Percentiles rank a stretch among this genome's conserved stretches.
Evolutionary conservation across 2,888 invertebrate genomes (phyloP).

Genomic region (Caenorhabditis auriculariae): DNA sequence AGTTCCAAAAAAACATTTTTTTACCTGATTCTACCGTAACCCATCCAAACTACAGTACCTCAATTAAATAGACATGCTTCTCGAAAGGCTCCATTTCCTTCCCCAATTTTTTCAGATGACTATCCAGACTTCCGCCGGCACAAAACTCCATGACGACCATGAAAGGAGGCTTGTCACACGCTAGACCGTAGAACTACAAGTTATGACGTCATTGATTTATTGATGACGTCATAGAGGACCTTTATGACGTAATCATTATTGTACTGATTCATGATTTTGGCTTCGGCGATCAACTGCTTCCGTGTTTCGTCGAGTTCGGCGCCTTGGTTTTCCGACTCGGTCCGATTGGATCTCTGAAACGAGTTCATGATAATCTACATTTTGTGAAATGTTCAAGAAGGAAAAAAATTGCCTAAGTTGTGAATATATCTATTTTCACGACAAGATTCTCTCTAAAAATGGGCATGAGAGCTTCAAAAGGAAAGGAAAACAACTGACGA

Average conservation of each 20-base stretch:
- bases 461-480: no score
- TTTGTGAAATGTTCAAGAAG: no score
- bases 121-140: slow-evolving; percentile 38
- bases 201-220: background rate
- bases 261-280: slow-evolving; percentile 33
- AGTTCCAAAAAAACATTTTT: no score
- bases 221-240: background rate
- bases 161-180: slow-evolving; percentile 94
- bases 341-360: background rate
- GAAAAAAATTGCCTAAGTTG: no score
- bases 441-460: no score
- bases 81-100: slow-evolving; percentile 24
- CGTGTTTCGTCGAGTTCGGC: slow-evolving; percentile 7
- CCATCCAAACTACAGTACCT: slow-evolving; percentile 44
- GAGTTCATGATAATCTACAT: no score
- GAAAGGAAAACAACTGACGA: no score
- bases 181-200: slow-evolving; percentile 83
- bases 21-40: slow-evolving; percentile 1
- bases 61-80: slow-evolving; percentile 15
- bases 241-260: background rate
- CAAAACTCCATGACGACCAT: slow-evolving; percentile 99
- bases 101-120: slow-evolving; percentile 30
- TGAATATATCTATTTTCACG: no score
- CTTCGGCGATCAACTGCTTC: slow-evolving; percentile 42
- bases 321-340: background rate